phyloP scores from a whole-genome alignment of 2,113 vertebrate genomes.

The Opisthocomus hoazin region DNA sequence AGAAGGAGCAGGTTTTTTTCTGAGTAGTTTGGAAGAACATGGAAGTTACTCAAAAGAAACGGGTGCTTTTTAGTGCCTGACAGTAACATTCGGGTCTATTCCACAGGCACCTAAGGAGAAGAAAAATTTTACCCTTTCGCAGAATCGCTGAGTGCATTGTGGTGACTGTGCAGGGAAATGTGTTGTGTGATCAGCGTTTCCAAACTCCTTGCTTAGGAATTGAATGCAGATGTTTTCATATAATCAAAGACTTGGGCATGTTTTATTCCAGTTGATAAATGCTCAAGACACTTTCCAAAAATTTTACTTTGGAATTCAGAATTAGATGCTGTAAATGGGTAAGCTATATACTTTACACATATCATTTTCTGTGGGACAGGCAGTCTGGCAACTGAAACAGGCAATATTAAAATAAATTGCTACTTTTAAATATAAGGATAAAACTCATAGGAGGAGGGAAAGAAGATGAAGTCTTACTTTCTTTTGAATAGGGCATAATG shows the following conservation, averaged over 20 bases:
- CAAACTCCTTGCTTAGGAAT: conserved; percentile 28
- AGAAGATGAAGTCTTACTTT: not conserved
- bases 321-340: conserved; percentile 33
- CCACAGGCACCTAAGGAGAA: not conserved
- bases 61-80: not conserved
- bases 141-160: not conserved
- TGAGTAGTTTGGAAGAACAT: not conserved
- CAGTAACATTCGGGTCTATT: not conserved
- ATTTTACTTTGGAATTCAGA: conserved; percentile 44
- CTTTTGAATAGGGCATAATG: conserved; percentile 40
- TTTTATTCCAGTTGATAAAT: conserved; percentile 41
- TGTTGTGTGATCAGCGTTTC: not conserved
- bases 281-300: conserved; percentile 35
- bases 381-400: conserved; percentile 39
- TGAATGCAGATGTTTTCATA: conserved; percentile 55
- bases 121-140: not conserved
- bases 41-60: not conserved
- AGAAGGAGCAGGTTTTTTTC: not conserved
- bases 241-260: conserved; percentile 15
- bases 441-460: conserved; percentile 5
- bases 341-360: conserved; percentile 51
- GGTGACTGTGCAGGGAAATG: not conserved
- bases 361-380: conserved; percentile 60
- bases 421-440: conserved; percentile 55
- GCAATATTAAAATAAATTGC: conserved; percentile 44